Evolutionary conservation across 2,113 vertebrate genomes (phyloP), one percentile per base, ranked within the genome.

Genomic region (Leucosticte australis): DNA sequence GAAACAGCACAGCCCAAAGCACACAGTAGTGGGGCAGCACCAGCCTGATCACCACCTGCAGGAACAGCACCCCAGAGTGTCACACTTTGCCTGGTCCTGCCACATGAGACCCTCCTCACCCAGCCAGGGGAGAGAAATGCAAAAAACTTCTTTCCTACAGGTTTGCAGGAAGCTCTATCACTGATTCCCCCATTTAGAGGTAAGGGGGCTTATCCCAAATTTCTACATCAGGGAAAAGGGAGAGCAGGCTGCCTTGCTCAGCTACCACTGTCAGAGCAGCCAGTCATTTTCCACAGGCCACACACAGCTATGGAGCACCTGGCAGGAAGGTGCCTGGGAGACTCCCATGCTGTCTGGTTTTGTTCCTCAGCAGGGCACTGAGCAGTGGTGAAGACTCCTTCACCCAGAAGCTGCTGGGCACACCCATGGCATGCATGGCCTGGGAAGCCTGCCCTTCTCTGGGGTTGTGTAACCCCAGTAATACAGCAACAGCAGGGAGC

Each of bases 1-100:
- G 62, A 42, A 37, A 60, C n/a, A 76, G 44, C n/a, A 56, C 44
- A 3, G 65, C 57, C 74, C 53, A 52, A n/a, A 71, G 33, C 52
- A 47, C 42, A 30, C 24, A 41, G 15, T 11, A 19, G 27, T 9
- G 23, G 47, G 46, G 10, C 47, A 93, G 55, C 1, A 5, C 27
- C 63, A 64, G 71, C 55, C 13, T 0, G 0, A 47, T 65, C 0
- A 0, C n/a, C 42, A 18, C 46, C 30, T 42, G 75, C 28, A 31
- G 44, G 53, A 83, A 2, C 11, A 84, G 50, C 55, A 84, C 15
- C 50, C 77, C 21, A 44, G 41, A 13, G 20, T 70, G 39, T 46
- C 55, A 87, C 0, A 0, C 7, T 77, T 16, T 70, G 46, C 44
- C 39, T 24, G 13, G 33, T 35, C 44, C 42, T 70, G 56, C 62